These are phyloP conservation scores for Phenganax stokvisi DNA, from an alignment of 92 coral and sea anemone genomes.

Conservation along the genomic window DNA sequence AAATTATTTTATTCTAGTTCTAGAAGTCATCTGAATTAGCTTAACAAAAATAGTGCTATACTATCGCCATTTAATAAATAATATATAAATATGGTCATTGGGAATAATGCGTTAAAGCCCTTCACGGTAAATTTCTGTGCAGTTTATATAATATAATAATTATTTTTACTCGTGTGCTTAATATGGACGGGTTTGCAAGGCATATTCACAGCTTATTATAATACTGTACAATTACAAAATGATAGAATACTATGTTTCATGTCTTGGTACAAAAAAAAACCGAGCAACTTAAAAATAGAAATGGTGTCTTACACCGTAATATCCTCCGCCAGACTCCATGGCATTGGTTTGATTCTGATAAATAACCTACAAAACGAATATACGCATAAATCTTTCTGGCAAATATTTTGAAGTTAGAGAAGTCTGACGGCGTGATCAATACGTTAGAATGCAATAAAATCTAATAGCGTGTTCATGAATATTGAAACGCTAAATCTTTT, in stretches of 20 bases:
- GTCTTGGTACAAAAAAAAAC: conserved; percentile 11
- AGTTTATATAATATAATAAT: conserved; percentile 26
- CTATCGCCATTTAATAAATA: conserved; percentile 44
- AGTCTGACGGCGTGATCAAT: background rate
- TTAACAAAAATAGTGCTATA: conserved; percentile 34
- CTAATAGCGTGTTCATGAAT: conserved; percentile 1
- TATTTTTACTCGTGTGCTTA: conserved; percentile 8
- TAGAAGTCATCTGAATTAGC: conserved; percentile 39
- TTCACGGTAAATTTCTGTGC: conserved; percentile 27
- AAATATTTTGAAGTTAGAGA: conserved; percentile 23
- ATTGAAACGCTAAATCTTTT: conserved; percentile 1
- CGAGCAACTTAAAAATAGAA: conserved; percentile 29
- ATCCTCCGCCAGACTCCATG: conserved; percentile 29
- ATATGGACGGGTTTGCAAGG: conserved; percentile 21
- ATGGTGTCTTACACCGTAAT: conserved; percentile 36
- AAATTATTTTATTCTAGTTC: conserved; percentile 40
- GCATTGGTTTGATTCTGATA: conserved; percentile 37
- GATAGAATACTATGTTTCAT: conserved; percentile 22
- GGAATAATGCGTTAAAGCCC: conserved; percentile 18
- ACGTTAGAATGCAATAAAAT: conserved; percentile 29
- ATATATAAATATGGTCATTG: conserved; percentile 45
- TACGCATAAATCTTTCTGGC: conserved; percentile 38
- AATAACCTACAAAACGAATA: conserved; percentile 41
- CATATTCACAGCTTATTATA: conserved; percentile 39
- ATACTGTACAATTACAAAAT: conserved; percentile 40